phyloP scores from a whole-genome alignment of 2,888 invertebrate genomes.

The Andricus quercusramuli region DNA sequence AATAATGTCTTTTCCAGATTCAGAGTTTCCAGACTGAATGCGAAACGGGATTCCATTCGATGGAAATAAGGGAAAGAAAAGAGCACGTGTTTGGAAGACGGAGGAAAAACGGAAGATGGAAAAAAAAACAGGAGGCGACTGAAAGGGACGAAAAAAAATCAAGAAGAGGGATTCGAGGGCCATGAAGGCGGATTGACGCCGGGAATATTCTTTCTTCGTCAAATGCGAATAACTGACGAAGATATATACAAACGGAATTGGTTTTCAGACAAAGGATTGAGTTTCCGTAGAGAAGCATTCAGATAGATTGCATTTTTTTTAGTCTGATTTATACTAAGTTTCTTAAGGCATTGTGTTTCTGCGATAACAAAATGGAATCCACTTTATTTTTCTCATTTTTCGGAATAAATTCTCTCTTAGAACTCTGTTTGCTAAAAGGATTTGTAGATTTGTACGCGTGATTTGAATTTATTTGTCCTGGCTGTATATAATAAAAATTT shows the following conservation, averaged over 20 bases:
- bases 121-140: slow-evolving; percentile 11
- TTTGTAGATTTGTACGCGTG: background rate
- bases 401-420: background rate
- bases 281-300: slow-evolving; percentile 34
- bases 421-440: slow-evolving; percentile 21
- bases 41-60: slow-evolving; percentile 17
- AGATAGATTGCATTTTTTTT: slow-evolving; percentile 40
- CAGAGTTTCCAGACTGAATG: slow-evolving; percentile 26
- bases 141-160: slow-evolving; percentile 14
- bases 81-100: slow-evolving; percentile 24
- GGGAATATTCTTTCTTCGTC: slow-evolving; percentile 26
- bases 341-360: slow-evolving; percentile 27
- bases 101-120: slow-evolving; percentile 20
- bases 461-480: slow-evolving; percentile 15
- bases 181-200: slow-evolving; percentile 32
- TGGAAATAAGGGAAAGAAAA: slow-evolving; percentile 32
- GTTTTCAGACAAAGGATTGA: slow-evolving; percentile 39
- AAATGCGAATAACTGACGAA: slow-evolving; percentile 28
- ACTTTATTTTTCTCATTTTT: slow-evolving; percentile 19
- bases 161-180: slow-evolving; percentile 25
- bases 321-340: slow-evolving; percentile 20
- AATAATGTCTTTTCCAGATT: slow-evolving; percentile 27
- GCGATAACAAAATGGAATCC: slow-evolving; percentile 35
- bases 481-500: background rate
- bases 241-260: slow-evolving; percentile 36